Conservation (phyloP, 2,888 invertebrate genomes). For the Ophraella communa region DNA sequence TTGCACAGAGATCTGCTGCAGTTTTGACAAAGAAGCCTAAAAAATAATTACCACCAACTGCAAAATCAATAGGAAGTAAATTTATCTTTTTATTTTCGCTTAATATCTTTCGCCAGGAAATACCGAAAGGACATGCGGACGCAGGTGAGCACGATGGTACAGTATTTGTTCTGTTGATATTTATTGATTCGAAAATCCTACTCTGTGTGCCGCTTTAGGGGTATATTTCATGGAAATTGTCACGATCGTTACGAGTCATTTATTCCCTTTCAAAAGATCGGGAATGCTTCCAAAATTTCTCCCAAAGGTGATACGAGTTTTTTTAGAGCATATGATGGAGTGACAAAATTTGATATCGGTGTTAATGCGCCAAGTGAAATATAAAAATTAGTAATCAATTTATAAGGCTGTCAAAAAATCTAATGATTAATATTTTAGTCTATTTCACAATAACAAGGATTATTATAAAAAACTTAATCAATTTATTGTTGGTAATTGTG, state of each 20-base stretch:
- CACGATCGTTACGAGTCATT: constrained; percentile 28
- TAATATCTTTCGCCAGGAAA: not conserved
- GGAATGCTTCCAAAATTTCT: constrained; percentile 1
- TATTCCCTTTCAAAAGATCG: constrained; percentile 25
- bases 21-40: too few relatives aligned
- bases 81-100: not conserved
- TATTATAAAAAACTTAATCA: not conserved
- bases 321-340: constrained; percentile 1
- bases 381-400: constrained; percentile 2
- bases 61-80: too few relatives aligned
- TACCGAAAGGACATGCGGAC: constrained; percentile 16
- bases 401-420: not conserved
- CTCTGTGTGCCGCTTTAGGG: constrained; percentile 13
- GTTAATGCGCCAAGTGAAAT: not conserved
- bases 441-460: not conserved
- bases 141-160: constrained; percentile 18
- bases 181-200: constrained; percentile 23
- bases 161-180: constrained; percentile 29
- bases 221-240: constrained; percentile 28
- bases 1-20: too few relatives aligned
- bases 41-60: not conserved
- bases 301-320: constrained; percentile 10
- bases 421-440: not conserved
- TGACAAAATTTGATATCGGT: not conserved
- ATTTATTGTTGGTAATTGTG: not conserved